Conservation (phyloP, 23 tunicate species). For the Clavelina lepadiformis region DNA sequence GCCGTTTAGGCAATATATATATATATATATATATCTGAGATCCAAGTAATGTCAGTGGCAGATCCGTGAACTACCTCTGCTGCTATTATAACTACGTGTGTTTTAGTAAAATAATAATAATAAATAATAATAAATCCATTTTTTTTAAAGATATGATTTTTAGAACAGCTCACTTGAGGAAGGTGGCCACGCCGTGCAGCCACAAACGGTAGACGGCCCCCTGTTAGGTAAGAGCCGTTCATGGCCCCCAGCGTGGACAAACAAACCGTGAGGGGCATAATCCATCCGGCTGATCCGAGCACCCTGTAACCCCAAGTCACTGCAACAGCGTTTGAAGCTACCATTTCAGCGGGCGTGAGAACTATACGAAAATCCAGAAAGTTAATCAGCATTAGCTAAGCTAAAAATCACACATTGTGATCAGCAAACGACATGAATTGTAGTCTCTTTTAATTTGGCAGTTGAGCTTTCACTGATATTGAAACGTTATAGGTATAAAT, state of each 20-base stretch:
- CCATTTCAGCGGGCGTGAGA: constrained; percentile 45
- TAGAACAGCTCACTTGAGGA: constrained; percentile 20
- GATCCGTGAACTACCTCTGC: no score
- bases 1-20: no score
- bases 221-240: constrained; percentile 36
- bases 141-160: neutral
- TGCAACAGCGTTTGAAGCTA: constrained; percentile 56
- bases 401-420: no score
- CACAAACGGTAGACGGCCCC: constrained; percentile 63
- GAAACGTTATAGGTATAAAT: no score
- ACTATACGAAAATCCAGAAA: constrained; percentile 18
- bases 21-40: no score
- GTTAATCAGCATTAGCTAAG: no score
- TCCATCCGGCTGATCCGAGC: constrained; percentile 44
- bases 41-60: no score
- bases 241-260: constrained; percentile 47
- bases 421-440: no score
- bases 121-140: neutral
- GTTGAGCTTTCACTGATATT: no score
- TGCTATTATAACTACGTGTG: no score
- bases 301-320: constrained; percentile 52
- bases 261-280: constrained; percentile 47
- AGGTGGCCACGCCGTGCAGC: constrained; percentile 48
- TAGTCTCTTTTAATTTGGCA: no score
- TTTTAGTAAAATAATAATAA: neutral